Evolutionary conservation across 2,113 vertebrate species (phyloP).

Genomic region (human (Homo sapiens)): DNA sequence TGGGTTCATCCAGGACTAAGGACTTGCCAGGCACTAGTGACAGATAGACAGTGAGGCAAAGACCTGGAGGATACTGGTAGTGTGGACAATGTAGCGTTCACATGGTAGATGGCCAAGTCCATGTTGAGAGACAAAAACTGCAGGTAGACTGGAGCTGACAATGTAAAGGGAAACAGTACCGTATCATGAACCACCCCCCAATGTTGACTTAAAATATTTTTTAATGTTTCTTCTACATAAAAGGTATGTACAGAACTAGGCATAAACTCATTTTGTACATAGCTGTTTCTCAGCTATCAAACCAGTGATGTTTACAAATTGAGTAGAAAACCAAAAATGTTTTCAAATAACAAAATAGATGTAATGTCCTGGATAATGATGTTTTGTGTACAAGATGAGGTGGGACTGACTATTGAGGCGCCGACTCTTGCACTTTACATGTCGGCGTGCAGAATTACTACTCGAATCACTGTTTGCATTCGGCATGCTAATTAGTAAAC

Average conservation of each 20-base stretch:
- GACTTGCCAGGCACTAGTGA: background rate
- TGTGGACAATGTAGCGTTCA: background rate
- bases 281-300: background rate
- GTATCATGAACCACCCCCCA: background rate
- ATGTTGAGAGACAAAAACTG: background rate
- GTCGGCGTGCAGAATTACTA: rapidly evolving
- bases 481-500: background rate
- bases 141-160: background rate
- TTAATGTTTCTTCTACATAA: background rate
- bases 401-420: background rate
- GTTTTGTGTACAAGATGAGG: background rate
- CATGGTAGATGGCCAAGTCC: background rate
- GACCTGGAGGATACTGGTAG: background rate
- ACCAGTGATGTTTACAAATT: background rate
- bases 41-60: background rate
- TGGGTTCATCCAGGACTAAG: background rate
- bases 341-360: background rate
- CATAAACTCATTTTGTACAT: background rate
- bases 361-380: background rate
- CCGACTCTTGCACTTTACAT: background rate
- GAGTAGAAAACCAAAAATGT: background rate
- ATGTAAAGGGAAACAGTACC: background rate
- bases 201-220: background rate
- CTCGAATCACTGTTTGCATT: rapidly evolving
- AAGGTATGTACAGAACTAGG: background rate